These are phyloP conservation scores for Pogonomyrmex barbatus DNA, from an alignment of 1,140 invertebrate species.

Conservation along the genomic window DNA sequence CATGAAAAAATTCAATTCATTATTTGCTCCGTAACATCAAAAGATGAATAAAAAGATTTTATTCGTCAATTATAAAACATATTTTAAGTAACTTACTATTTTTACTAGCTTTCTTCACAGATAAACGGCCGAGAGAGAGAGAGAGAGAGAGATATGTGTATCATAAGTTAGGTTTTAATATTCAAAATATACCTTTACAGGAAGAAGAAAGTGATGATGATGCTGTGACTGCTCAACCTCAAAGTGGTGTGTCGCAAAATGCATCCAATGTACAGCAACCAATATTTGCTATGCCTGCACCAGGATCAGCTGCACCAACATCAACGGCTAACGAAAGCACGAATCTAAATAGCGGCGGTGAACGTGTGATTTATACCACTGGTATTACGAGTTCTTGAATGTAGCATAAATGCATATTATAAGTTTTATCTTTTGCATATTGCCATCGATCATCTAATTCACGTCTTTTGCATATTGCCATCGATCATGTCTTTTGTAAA, in stretches of 20 bases:
- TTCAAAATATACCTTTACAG: conserved; percentile 69
- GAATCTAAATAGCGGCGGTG: conserved; percentile 82
- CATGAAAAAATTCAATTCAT: background rate
- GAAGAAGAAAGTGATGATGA: conserved; percentile 85
- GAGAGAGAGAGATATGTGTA: too few species aligned
- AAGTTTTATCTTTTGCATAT: conserved; percentile 48
- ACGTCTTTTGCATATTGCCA: conserved; percentile 30
- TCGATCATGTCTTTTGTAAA: conserved; percentile 20
- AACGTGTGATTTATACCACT: conserved; percentile 82
- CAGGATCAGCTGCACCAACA: conserved; percentile 75
- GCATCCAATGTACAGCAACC: conserved; percentile 72
- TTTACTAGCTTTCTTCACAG: background rate
- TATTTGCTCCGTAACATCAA: background rate
- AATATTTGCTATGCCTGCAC: conserved; percentile 84
- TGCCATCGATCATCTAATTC: conserved; percentile 20
- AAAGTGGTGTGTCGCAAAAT: conserved; percentile 76
- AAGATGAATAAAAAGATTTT: background rate
- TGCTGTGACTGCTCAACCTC: conserved; percentile 83
- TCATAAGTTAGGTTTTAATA: background rate
- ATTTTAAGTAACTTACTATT: background rate
- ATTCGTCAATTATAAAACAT: background rate
- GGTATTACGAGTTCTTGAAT: conserved; percentile 81
- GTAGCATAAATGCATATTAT: conserved; percentile 31
- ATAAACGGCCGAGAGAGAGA: background rate
- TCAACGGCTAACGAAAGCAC: conserved; percentile 82